Evolutionary conservation across 2,797 vertebrate species (phyloP).

Genomic region (Semaprochilodus insignis): DNA sequence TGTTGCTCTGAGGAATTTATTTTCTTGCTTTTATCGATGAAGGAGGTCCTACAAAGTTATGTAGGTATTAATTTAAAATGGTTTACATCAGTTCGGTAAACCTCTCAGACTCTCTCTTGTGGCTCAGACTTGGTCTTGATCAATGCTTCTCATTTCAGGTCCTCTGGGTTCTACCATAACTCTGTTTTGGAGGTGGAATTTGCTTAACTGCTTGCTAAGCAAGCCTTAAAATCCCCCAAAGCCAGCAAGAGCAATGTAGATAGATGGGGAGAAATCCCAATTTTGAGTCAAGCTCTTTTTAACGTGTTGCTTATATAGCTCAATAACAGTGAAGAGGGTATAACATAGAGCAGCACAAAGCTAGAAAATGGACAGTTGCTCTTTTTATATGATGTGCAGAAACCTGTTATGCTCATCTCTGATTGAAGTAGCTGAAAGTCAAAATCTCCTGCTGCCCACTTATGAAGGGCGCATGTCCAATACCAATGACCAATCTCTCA

Average conservation of each 20-base stretch:
- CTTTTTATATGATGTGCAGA: constrained; percentile 15
- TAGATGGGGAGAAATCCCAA: background rate
- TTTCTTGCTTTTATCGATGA: background rate
- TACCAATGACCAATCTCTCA: constrained; percentile 32
- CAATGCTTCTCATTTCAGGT: constrained; percentile 1
- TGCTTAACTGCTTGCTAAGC: constrained; percentile 68
- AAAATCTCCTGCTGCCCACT: constrained; percentile 11
- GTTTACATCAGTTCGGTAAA: background rate
- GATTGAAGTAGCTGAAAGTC: constrained; percentile 12
- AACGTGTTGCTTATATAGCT: constrained; percentile 14
- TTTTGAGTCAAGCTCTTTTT: constrained; percentile 12
- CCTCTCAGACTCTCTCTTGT: constrained; percentile 10
- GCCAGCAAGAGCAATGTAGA: constrained; percentile 63
- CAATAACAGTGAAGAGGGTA: background rate
- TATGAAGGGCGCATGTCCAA: constrained; percentile 29
- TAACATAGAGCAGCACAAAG: background rate
- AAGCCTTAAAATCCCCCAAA: constrained; percentile 66
- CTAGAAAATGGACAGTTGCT: background rate
- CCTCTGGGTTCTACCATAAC: constrained; percentile 24
- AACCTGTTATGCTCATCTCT: constrained; percentile 28
- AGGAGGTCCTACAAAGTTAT: background rate
- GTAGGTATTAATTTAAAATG: background rate
- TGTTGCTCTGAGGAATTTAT: background rate
- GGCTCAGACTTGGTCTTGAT: constrained; percentile 13
- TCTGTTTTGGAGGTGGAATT: constrained; percentile 62